A percentile compares a stretch with the other conserved stretches of the same genome.
These are phyloP conservation scores for Synaphobranchus kaupii DNA, from an alignment of 2,797 vertebrate genomes.

Conservation along the genomic window DNA sequence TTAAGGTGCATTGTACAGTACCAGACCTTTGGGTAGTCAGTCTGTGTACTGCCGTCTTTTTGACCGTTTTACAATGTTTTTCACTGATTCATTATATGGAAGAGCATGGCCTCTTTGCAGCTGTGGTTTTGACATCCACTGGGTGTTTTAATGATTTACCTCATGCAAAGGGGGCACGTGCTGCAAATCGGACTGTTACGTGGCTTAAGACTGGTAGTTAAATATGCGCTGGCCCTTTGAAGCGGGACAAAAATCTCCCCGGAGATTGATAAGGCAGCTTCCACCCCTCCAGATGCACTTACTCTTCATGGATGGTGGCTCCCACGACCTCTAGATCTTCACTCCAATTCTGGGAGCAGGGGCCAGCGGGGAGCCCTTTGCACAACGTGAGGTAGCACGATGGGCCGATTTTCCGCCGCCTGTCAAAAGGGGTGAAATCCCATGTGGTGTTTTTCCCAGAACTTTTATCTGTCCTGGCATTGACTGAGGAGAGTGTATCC, in stretches of 20 bases:
- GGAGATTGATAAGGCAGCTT: not conserved
- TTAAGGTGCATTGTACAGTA: not conserved
- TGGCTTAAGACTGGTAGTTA: not conserved
- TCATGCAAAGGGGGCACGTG: not conserved
- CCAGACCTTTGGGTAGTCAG: not conserved
- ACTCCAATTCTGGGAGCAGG: not conserved
- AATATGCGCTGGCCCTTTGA: not conserved
- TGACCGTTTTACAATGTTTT: not conserved
- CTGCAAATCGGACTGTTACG: not conserved
- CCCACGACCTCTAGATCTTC: not conserved
- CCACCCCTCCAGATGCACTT: not conserved
- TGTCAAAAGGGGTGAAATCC: not conserved
- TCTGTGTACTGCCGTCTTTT: not conserved
- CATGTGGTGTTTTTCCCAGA: constrained; percentile 16
- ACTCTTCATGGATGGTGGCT: not conserved
- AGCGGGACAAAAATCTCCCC: not conserved
- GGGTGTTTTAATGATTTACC: not conserved
- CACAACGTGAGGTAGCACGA: not conserved
- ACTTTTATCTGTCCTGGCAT: not conserved
- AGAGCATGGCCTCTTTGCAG: not conserved
- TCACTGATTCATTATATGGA: not conserved
- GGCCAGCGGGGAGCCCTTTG: not conserved
- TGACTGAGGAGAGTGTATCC: not conserved
- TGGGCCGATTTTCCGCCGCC: not conserved
- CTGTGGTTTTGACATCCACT: not conserved